Conservation (phyloP, 2,797 vertebrate species). For the Chelonia mydas region DNA sequence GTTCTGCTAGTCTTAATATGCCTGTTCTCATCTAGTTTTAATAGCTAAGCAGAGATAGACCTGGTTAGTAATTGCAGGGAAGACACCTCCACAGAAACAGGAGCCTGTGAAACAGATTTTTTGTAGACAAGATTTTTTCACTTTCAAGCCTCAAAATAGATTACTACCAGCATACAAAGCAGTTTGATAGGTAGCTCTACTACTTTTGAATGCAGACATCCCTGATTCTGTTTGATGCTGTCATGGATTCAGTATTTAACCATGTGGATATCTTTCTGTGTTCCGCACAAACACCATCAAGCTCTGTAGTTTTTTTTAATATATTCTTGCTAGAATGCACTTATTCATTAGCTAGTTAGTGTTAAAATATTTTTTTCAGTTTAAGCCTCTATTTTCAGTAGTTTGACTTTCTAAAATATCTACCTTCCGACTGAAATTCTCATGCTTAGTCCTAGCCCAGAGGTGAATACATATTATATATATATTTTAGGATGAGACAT, state of each 20-base stretch:
- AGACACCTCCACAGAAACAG: not conserved
- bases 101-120: not conserved
- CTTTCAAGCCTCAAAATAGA: not conserved
- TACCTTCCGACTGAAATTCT: not conserved
- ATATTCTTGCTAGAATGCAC: not conserved
- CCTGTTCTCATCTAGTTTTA: not conserved
- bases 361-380: not conserved
- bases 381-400: slow-evolving; percentile 15
- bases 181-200: not conserved
- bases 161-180: not conserved
- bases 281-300: not conserved
- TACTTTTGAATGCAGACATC: not conserved
- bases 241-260: not conserved
- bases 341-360: slow-evolving; percentile 23
- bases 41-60: not conserved
- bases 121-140: not conserved
- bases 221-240: not conserved
- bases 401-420: not conserved
- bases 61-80: not conserved
- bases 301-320: not conserved
- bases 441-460: not conserved
- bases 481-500: not conserved
- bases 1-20: not conserved
- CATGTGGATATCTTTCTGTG: not conserved
- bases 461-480: too few relatives aligned